Base-by-base conservation (phyloP, 2,888 invertebrate species). In the Lasioglossum vierecki region DNA sequence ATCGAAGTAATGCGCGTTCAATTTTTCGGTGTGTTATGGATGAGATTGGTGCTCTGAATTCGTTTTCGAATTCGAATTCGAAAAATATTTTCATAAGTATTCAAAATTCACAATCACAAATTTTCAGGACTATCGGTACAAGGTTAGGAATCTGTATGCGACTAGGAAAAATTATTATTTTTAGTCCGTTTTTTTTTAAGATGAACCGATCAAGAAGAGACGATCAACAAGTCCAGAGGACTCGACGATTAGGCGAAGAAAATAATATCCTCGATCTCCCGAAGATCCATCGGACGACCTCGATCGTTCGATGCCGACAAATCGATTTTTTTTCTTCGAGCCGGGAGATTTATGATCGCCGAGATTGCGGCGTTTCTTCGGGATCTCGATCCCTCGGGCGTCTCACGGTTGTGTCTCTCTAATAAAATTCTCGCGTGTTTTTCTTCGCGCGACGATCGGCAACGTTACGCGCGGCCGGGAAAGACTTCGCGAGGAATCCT, bases 401-500 rank as follows among this genome's bases (percentile, higher is more conserved):
- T 72, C 46, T 46, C 72, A 26, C 46, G 72, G 46, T 26, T 26
- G 18, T 46, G n/a, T n/a, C 1, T 18, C 46, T 46, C 72, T 72
- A 46, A 46, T 72, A 15, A 72, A 49, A 72, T 72, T 72, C 72
- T 30, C 26, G 30, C 18, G 30, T 49, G 30, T 72, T 46, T 46
- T 72, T 72, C 72, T 46, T 26, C 15, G 71, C 26, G 72, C 26
- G 8, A 13, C 71, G 44, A 53, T 53, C 53, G 44, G 35, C 66
- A 35, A 66, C 35, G 44, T 70, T 41, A 22, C 70, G 68, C 22
- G 26, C 22, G 26, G 63, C 6, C 44, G 44, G 2, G 26, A 75
- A 79, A 88, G 80, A 82, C 79, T 78, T 68, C 80, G 35, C 71
- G 73, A 77, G 84, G 85, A 89, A 90, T 89, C 83, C 71, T 46